These are phyloP conservation scores for Agrochola circellaris DNA, from an alignment of 2,888 invertebrate species.

Conservation along the genomic window DNA sequence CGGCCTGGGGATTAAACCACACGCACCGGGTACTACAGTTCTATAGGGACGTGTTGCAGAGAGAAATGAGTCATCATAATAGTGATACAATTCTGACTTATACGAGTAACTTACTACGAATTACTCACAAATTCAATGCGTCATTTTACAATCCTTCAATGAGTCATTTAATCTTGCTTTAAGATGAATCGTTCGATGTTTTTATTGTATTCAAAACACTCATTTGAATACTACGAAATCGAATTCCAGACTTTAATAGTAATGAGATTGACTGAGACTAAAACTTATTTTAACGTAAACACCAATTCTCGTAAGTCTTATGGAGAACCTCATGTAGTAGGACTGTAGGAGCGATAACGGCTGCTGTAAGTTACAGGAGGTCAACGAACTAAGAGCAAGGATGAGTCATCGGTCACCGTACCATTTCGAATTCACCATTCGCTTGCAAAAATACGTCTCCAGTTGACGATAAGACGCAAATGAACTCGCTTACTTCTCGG, in stretches of 20 bases:
- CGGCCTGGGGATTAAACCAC: constrained; percentile 73
- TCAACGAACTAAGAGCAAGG: constrained; percentile 82
- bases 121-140: constrained; percentile 78
- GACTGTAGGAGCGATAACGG: constrained; percentile 72
- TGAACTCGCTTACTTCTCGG: constrained; percentile 70
- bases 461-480: constrained; percentile 69
- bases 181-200: constrained; percentile 75
- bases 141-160: constrained; percentile 76
- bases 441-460: constrained; percentile 63
- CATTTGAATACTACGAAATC: constrained; percentile 46
- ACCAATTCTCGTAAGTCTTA: constrained; percentile 13
- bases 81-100: constrained; percentile 69
- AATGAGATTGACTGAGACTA: constrained; percentile 3
- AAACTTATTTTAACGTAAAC: constrained; percentile 24
- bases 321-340: neutral
- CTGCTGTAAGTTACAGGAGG: constrained; percentile 80
- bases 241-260: constrained; percentile 25
- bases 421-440: constrained; percentile 73
- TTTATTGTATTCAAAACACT: constrained; percentile 40
- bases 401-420: constrained; percentile 82
- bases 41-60: constrained; percentile 61
- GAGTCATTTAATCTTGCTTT: constrained; percentile 76
- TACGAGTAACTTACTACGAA: constrained; percentile 68
- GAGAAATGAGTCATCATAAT: constrained; percentile 77
- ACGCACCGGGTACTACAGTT: constrained; percentile 51